These are phyloP conservation scores for Drosophila pseudoananassae DNA, from an alignment of 1,140 invertebrate genomes.

Conservation along the genomic window DNA sequence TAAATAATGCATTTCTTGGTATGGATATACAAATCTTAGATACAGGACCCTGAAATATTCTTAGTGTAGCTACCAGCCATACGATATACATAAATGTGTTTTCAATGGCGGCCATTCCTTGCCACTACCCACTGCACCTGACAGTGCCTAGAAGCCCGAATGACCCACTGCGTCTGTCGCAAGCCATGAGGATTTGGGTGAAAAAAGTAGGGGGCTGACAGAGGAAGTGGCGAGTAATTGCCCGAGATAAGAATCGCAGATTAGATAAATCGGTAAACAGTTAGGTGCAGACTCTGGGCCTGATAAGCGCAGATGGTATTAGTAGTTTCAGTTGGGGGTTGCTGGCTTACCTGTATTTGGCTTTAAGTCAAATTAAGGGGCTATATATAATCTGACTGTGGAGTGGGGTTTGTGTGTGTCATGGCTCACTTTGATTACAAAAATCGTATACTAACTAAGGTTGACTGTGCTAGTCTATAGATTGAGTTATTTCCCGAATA, in stretches of 20 bases:
- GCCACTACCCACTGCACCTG: constrained; percentile 9
- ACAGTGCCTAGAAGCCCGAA: background rate
- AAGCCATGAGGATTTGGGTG: constrained; percentile 6
- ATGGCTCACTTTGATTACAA: background rate
- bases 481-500: background rate
- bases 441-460: background rate
- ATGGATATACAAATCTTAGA: background rate
- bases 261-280: constrained; percentile 64
- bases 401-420: constrained; percentile 3
- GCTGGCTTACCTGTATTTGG: constrained; percentile 27
- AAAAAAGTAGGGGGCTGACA: background rate
- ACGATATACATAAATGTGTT: constrained; percentile 4
- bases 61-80: background rate
- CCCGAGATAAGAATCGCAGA: constrained; percentile 57
- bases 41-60: background rate
- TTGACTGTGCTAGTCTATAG: background rate
- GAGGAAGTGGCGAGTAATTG: constrained; percentile 51
- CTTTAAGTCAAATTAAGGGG: background rate
- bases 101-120: constrained; percentile 33
- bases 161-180: constrained; percentile 29
- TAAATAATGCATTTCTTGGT: no score
- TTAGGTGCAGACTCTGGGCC: constrained; percentile 27
- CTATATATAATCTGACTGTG: background rate
- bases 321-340: constrained; percentile 2
- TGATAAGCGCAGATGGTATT: constrained; percentile 52